Base-by-base conservation (phyloP, 2,888 invertebrate species). In the Torymus tubicola region DNA sequence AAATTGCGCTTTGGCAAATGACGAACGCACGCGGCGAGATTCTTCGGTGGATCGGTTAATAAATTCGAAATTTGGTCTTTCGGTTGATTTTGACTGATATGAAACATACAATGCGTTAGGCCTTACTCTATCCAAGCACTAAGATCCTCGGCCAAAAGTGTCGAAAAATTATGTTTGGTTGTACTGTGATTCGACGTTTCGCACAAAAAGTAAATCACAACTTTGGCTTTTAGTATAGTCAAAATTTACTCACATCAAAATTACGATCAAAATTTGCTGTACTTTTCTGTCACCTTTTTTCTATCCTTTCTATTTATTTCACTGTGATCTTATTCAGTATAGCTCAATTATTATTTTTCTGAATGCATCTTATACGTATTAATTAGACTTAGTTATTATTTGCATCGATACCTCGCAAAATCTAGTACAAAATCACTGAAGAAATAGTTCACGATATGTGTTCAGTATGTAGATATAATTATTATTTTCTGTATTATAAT, bases 81-180 rank as follows among this genome's bases (percentile, higher is more conserved):
- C 71, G 71, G 60, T 42, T 42, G 31, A 24, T 31, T 42, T 31
- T 55, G 52, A 52, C 65, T 42, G 16, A 64, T 67, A 14, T n/a
- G 63, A 76, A 12, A 60, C 4, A 42, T 42, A 42, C 42, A 42
- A 67, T 71, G 76, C 77, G 80, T 87, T 90, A 85, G 89, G 88
- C 86, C 85, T 86, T 89, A 90, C 89, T 90, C 87, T 89, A 90
- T 90, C 88, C 86, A 87, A 84, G 88, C 88, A 90, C 90, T 86
- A 90, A 90, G 86, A 89, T 85, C 87, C 77, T 79, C 83, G 76
- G 63, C 83, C 79, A 70, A 74, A 85, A 83, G 82, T 84, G 42
- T 83, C 72, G 71, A 87, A 87, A 88, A 84, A 84, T 82, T 64
- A 53, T 80, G 42, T 79, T 80, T 16, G 53, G 69, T 81, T 60